Evolutionary conservation across 2,888 invertebrate genomes (phyloP), one percentile per base, ranked within the genome.

Genomic region (Chrysolina haemoptera): DNA sequence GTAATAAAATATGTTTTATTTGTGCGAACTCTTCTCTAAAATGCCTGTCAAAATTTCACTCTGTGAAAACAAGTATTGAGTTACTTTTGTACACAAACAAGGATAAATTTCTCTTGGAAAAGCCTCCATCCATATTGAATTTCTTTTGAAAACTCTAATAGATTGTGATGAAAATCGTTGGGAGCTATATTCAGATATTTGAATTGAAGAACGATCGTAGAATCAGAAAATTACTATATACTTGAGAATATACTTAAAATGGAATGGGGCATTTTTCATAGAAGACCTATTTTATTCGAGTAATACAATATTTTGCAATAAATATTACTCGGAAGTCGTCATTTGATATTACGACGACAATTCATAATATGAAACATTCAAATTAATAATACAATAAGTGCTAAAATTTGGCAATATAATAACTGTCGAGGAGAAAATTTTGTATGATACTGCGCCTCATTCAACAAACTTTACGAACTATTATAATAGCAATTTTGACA

Each of bases 1-100:
- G 35, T 66, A 66, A 66, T 50, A n/a, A 18, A 66, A 66, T 66
- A 66, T 16, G 11, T 50, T 66, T 22, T 16, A 66, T 66, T 66
- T 20, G 50, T 50, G 66, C 50, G 40, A 12, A 50, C 50, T 48
- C 35, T 50, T 50, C 50, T 50, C 50, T 66, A 12, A 66, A 66
- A 66, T 43, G 50, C 6, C 16, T 66, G 66, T 50, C 50, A 66
- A 66, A 48, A 66, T 22, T 22, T 27, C n/a, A 12, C 50, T 8
- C 66, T 22, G 59, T 16, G 59, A n/a, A 59, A 65, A 46, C 46
- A n/a, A 66, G 50, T 35, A 50, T 66, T 35, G 35, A 10, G 66
- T 66, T 66, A 66, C 66, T 43, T 27, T 22, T 22, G 50, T 43
- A 35, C 27, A 27, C n/a, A 14, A 59, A 59, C 59, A 59, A 16